These are phyloP conservation scores for Saguinus midas DNA, from an alignment of 2,113 vertebrate species.

Conservation along the genomic window DNA sequence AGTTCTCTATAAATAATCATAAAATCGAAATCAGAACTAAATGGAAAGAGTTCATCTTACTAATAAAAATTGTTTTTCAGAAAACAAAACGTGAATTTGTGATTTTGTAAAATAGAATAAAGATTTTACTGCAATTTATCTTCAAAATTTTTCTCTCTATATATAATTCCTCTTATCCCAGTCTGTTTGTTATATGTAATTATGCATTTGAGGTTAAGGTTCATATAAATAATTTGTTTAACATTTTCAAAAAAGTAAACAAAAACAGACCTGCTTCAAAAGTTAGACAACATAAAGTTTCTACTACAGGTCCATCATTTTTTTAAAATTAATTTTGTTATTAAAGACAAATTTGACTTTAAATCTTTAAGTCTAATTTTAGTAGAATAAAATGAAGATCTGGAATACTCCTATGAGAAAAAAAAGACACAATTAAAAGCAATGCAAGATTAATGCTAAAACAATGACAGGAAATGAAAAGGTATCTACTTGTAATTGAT, in stretches of 20 bases:
- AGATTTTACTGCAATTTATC: neutral
- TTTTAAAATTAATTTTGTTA: neutral
- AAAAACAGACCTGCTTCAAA: neutral
- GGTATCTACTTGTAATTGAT: neutral
- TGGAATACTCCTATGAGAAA: neutral
- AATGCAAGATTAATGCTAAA: neutral
- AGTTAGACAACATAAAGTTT: neutral
- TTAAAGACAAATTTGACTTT: slow-evolving; percentile 9
- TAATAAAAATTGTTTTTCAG: slow-evolving; percentile 31
- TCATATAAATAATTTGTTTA: neutral
- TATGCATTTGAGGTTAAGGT: neutral
- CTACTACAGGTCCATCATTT: neutral
- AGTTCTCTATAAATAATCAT: neutral
- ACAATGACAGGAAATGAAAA: neutral
- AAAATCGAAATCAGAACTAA: slow-evolving; percentile 27
- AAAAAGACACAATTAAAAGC: neutral
- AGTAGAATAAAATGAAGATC: neutral
- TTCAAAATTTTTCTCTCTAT: neutral
- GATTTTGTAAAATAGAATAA: neutral
- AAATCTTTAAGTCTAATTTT: neutral
- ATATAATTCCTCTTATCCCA: neutral
- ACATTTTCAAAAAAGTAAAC: neutral
- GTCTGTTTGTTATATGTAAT: neutral
- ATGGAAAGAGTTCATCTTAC: neutral
- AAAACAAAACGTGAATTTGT: slow-evolving; percentile 25